phyloP scores from a whole-genome alignment of 2,888 invertebrate species.

The Diploptera punctata region DNA sequence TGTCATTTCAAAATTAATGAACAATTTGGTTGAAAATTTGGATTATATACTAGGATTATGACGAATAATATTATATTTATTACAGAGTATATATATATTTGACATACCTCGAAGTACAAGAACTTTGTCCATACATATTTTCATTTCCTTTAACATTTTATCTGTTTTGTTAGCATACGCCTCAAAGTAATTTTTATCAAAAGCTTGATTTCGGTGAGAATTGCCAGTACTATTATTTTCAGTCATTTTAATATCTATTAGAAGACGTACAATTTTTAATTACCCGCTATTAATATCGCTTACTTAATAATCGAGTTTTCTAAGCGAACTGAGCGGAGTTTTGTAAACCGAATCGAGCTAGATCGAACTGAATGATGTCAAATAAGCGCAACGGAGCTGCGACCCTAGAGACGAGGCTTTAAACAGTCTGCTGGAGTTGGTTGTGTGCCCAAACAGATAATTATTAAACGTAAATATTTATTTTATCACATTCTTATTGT shows the following conservation, averaged over 20 bases:
- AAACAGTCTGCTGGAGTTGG: constrained; percentile 15
- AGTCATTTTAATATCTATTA: background rate
- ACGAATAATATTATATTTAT: too few relatives aligned
- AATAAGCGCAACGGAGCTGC: background rate
- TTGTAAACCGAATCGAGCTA: background rate
- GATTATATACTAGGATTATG: too few relatives aligned
- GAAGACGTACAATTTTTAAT: background rate
- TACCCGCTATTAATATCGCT: background rate
- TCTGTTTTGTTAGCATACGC: background rate
- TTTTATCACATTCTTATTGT: too few relatives aligned
- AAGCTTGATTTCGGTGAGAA: background rate
- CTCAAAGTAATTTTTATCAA: background rate
- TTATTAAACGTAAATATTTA: constrained; percentile 5
- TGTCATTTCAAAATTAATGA: too few relatives aligned
- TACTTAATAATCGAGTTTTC: too few relatives aligned
- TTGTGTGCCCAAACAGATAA: constrained; percentile 22
- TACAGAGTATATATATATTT: too few relatives aligned
- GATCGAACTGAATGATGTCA: background rate
- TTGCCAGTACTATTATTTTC: background rate
- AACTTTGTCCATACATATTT: constrained; percentile 11
- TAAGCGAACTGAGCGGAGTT: background rate
- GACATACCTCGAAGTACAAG: constrained; percentile 17
- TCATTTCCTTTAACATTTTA: background rate
- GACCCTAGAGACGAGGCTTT: constrained; percentile 13
- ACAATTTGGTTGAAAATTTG: too few relatives aligned